phyloP scores from a whole-genome alignment of 2,113 vertebrate species.

The Mungos mungo region DNA sequence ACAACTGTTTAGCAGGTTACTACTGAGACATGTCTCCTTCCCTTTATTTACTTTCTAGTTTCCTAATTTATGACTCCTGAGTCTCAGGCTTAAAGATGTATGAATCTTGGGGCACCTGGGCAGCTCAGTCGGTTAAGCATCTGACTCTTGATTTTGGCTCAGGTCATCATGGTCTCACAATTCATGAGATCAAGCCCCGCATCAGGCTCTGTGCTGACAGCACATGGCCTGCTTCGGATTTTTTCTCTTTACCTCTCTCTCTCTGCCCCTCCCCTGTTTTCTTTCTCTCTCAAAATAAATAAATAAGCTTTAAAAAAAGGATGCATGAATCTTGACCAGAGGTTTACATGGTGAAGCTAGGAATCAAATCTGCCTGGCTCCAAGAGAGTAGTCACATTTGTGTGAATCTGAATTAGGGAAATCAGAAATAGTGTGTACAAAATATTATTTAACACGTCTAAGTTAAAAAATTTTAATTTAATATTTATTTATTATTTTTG shows the following conservation, averaged over 20 bases:
- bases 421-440: background rate
- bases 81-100: background rate
- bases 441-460: conserved; percentile 1
- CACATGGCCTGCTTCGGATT: background rate
- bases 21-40: background rate
- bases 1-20: background rate
- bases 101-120: background rate
- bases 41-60: conserved; percentile 26
- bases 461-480: too few species aligned
- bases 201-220: background rate
- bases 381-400: background rate
- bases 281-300: background rate
- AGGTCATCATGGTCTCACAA: background rate
- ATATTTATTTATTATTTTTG: too few species aligned
- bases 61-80: background rate
- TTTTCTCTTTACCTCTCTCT: background rate
- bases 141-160: background rate
- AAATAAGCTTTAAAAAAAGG: background rate
- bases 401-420: conserved; percentile 19
- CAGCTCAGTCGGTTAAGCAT: background rate
- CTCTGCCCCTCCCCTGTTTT: background rate
- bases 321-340: background rate
- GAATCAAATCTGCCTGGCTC: background rate
- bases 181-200: background rate
- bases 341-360: background rate